Conservation (phyloP, 2,888 invertebrate species). For the Priocnemis perturbator region DNA sequence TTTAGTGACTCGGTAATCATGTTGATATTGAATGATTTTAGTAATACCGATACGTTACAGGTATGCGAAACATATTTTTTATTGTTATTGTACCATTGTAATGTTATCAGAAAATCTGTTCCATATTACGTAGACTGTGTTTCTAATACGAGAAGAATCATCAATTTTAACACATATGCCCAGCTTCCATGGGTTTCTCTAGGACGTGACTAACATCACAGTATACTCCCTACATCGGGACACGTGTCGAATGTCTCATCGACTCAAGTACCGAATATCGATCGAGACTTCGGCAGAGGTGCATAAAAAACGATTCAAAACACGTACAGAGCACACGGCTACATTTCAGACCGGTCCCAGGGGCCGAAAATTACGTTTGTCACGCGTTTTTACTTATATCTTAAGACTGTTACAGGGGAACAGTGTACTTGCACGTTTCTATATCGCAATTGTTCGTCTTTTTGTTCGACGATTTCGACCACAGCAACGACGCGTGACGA, state of each 20-base stretch:
- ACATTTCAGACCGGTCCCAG: neutral
- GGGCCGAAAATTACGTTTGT: neutral
- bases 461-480: neutral
- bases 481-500: neutral
- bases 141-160: neutral
- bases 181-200: conserved; percentile 9
- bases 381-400: too few relatives aligned
- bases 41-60: too few relatives aligned
- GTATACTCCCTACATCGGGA: conserved; percentile 19
- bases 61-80: conserved; percentile 13
- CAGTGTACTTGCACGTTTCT: too few relatives aligned
- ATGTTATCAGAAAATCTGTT: conserved; percentile 9
- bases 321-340: conserved; percentile 2
- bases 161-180: neutral
- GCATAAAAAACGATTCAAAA: conserved; percentile 18
- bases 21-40: too few relatives aligned
- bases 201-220: conserved; percentile 15
- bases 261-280: conserved; percentile 22
- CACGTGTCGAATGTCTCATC: conserved; percentile 40
- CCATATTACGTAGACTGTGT: neutral
- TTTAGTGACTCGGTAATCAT: too few relatives aligned
- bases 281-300: conserved; percentile 7
- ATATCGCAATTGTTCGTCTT: too few relatives aligned
- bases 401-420: too few relatives aligned
- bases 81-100: conserved; percentile 14